Base-by-base conservation (phyloP, 2,797 vertebrate genomes). In the Nannoperca obscura region DNA sequence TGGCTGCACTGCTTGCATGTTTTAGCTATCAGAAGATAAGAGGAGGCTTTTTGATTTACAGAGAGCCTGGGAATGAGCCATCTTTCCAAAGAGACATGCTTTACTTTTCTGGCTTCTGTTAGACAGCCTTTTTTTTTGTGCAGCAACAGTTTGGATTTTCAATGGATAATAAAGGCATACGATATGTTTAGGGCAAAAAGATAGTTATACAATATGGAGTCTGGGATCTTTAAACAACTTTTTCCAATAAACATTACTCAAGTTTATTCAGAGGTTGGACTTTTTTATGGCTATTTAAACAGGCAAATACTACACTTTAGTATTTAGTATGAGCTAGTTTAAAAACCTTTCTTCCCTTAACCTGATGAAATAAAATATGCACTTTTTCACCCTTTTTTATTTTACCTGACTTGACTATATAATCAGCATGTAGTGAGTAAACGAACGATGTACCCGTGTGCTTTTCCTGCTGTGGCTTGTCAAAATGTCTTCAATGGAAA, bases 11-110 rank as follows among this genome's bases (percentile, higher is more conserved):
- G 87, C 83, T 81, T 77, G 90, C 86, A 91, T 93, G 92, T 89
- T 94, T 92, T 89, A 90, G 85, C 88, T 84, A 92, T 92, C 91
- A 91, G 46, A 70, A 90, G 91, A 93, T 89, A 90, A 92, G 87
- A 91, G 71, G 78, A 82, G 76, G 34, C 49, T 71, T 81, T 79
- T 54, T 86, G 89, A 92, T 90, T 91, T 90, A 88, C 64, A 71
- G 71, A 80, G 50, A 83, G 65, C 22, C 60, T 82, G 79, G 87
- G 80, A 88, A 74, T 24, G 66, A 85, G 85, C 60, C 75, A 71
- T 87, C 61, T 82, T 76, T 81, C 86, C 86, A 82, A 69, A 82
- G 53, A 76, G 62, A 88, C 54, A 13, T 55, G 71, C 52, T 67
- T 76, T 74, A 58, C 66, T 87, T 86, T 30, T 80, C 70, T 80